Evolutionary conservation across 2,113 vertebrate species (phyloP).

Genomic region (Urocitellus parryii): DNA sequence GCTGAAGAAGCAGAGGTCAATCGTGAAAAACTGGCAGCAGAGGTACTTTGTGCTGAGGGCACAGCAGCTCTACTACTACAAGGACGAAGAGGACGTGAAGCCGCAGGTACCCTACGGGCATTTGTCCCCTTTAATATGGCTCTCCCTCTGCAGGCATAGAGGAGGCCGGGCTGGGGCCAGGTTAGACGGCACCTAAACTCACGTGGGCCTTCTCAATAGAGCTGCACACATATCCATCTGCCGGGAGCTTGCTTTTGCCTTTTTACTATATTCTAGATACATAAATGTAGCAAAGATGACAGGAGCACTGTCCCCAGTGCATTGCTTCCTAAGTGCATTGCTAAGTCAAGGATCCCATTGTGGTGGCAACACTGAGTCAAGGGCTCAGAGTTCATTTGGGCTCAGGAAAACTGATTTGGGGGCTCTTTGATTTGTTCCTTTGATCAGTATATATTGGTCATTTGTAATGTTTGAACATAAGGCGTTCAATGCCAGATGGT

Average conservation of each 20-base stretch:
- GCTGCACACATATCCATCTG: not conserved
- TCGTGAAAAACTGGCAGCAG: conserved; percentile 98
- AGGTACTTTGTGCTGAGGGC: conserved; percentile 94
- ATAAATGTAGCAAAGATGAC: not conserved
- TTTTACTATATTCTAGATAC: not conserved
- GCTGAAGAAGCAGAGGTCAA: conserved; percentile 96
- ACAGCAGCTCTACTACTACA: conserved; percentile 93
- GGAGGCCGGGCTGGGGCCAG: rapidly evolving
- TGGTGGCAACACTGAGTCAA: not conserved
- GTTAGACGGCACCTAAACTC: rapidly evolving
- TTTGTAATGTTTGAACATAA: not conserved
- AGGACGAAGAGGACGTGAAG: conserved; percentile 94
- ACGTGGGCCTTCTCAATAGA: not conserved
- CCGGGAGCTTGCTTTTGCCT: not conserved
- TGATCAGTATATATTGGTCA: not conserved
- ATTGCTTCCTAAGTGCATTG: not conserved
- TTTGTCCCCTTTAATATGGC: not conserved
- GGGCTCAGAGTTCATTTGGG: not conserved
- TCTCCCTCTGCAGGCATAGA: rapidly evolving
- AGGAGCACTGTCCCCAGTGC: not conserved
- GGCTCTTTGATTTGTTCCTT: not conserved
- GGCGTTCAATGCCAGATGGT: not conserved
- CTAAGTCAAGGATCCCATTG: not conserved
- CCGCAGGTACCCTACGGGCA: conserved; percentile 88
- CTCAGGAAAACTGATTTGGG: not conserved